Base-by-base conservation (phyloP, 2,113 vertebrate species). In the Phalacrocorax pelagicus region DNA sequence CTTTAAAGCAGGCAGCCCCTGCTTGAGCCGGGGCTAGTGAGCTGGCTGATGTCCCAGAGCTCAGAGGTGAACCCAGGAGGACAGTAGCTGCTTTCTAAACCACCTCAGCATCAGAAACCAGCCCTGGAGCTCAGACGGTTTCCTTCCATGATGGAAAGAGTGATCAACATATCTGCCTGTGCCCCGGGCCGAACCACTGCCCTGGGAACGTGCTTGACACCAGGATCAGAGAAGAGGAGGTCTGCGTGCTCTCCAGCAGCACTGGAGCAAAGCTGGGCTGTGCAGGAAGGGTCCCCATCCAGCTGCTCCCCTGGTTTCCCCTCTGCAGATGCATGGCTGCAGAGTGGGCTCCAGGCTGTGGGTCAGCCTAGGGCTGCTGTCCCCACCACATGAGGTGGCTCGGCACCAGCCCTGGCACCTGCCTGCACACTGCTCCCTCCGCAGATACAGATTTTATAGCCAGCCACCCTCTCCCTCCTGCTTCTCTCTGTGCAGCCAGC, bases 361-460 rank as follows among this genome's bases (percentile, higher is more conserved):
- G 55, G 10, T 30, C 61, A 74, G 51, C 46, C n/a, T 30, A 13
- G n/a, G 15, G 18, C 30, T 75, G 47, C 67, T 1, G 0, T 11
- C 11, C 34, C 29, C 58, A 63, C 24, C 2, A 0, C 2, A 2
- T 1, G 1, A 61, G 36, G 34, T 61, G 55, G 18, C 19, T 57
- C 10, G 1, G 13, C 36, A 22, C 42, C 5, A 2, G 20, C 42
- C 46, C 29, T 15, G 47, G 16, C 30, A 11, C 30, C 55, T 29
- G 22, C 61, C 58, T 47, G 47, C 78, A 16, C 15, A 5, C 34
- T 1, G 0, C 1, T 26, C 2, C 47, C 47, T n/a, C 49, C 0
- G 0, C 46, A 47, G 54, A 38, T 15, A 15, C 3, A 24, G 29
- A 12, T 79, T 54, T 80, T 11, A 34, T 9, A 17, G 3, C 18